Conservation (phyloP, 2,888 invertebrate species). For the Odontomyia ornata region DNA sequence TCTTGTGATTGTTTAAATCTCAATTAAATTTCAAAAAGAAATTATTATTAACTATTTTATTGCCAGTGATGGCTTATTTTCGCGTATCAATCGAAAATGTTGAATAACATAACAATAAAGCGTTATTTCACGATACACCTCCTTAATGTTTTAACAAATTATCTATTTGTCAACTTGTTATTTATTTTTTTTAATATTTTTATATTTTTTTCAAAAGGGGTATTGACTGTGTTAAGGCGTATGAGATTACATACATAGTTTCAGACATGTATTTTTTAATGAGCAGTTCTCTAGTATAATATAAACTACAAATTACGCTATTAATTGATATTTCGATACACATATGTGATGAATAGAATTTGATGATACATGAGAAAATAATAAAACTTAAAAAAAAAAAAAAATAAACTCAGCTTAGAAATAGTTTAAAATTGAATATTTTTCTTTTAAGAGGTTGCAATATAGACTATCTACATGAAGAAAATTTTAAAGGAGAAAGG, state of each 20-base stretch:
- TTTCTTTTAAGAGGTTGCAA: no score
- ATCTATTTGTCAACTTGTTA: neutral
- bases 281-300: neutral
- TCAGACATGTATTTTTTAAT: slow-evolving; percentile 69
- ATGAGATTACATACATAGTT: slow-evolving; percentile 67
- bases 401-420: no score
- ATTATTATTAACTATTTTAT: no score
- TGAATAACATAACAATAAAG: neutral
- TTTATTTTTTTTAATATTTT: slow-evolving; percentile 4
- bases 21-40: neutral
- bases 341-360: neutral
- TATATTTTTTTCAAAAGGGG: neutral
- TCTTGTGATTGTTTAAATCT: neutral
- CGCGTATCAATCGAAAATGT: no score
- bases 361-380: neutral
- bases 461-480: no score
- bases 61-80: no score
- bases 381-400: no score
- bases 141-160: neutral
- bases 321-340: neutral
- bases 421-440: no score
- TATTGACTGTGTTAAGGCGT: slow-evolving; percentile 49
- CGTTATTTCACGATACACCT: neutral
- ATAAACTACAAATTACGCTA: neutral
- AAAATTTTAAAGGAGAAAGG: no score